Base-by-base conservation (phyloP, 2,888 invertebrate species). In the Melieria crassipennis region DNA sequence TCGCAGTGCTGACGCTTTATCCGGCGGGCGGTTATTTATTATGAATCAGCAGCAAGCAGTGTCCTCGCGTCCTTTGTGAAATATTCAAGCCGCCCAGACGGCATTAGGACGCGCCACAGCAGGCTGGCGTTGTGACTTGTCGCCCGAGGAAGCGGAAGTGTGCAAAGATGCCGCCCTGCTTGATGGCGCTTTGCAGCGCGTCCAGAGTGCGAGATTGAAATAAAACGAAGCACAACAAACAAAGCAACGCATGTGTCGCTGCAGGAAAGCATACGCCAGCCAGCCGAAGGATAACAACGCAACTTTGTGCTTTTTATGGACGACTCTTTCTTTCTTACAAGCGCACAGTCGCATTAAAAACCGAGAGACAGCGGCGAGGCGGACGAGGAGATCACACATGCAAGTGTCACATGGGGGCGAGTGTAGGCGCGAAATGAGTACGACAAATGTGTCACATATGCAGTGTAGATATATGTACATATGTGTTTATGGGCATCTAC, bases 281-380 rank as follows among this genome's bases (percentile, higher is more conserved):
- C 79, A 79, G 81, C 79, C 80, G 81, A 81, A 82, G 81, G 81
- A 81, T 81, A 82, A 81, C 79, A 82, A 82, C 81, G 30, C 30
- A 81, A 81, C 58, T 16, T 60, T 50, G 60, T 48, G 67, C 70
- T 58, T 72, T 72, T 73, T 73, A 66, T 71, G 66, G 16, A 16
- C 16, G 16, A 16, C 16, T 16, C 16, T 16, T 16, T 16, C 16
- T 16, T 16, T 16, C 16, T 16, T 16, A 1, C 16, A 16, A 16
- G 16, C 16, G 16, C 16, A 16, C 16, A 16, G 16, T 16, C 16
- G 16, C 16, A 16, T 16, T 16, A 16, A 16, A 16, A 16, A 16
- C 16, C 16, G 16, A 16, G 16, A 16, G 16, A 2, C 16, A 16
- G 16, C 16, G 16, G 16, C 16, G 16, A 1, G 16, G 16, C 16